Evolutionary conservation across 2,888 invertebrate species (phyloP), one percentile per base, ranked within the genome.

Genomic region (Clivina fossor): DNA sequence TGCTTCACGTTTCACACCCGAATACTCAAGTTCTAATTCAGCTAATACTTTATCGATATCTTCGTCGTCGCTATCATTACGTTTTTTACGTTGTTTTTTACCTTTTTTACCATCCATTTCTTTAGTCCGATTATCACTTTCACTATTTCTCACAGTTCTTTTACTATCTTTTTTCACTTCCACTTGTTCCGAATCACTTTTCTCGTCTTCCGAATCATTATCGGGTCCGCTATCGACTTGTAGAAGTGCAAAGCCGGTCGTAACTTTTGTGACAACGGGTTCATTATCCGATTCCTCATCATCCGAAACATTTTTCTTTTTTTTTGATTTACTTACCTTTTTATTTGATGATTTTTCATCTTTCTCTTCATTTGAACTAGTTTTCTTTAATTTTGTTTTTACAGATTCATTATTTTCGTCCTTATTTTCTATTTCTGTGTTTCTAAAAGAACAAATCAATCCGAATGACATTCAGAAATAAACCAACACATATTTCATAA

Each of bases 21-120:
- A 77, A 74, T 90, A 88, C 76, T 91, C 91, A 76, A 88, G 78
- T 73, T 88, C 86, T 60, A 92, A 74, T 74, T 92, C 90, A 8
- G 90, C 91, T 59, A 92, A 74, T 58, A 89, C 86, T 73, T 88
- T 88, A 66, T 92, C 91, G 58, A 92, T 75, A 69, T 91, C 91
- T 59, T 89, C 88, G 59, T 89, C 88, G 71, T 87, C 86, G 67
- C 88, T 88, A 50, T 87, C 87, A 65, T 85, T 83, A 62, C 83
- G 84, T 75, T 86, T 89, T 67, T 84, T 82, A 67, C 83, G 84
- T 3, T 79, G 73, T 71, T 87, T 88, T 68, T 88, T 88, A 2
- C 83, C 81, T 70, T 88, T 88, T 70, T 88, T 88, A 15, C 81
- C 81, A 51, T 65, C 66, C 53, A 54, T 55, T 46, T 70, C 69